phyloP scores from a whole-genome alignment of 37 sponge, comb jelly and placozoan species.

The Axinella damicornis region DNA sequence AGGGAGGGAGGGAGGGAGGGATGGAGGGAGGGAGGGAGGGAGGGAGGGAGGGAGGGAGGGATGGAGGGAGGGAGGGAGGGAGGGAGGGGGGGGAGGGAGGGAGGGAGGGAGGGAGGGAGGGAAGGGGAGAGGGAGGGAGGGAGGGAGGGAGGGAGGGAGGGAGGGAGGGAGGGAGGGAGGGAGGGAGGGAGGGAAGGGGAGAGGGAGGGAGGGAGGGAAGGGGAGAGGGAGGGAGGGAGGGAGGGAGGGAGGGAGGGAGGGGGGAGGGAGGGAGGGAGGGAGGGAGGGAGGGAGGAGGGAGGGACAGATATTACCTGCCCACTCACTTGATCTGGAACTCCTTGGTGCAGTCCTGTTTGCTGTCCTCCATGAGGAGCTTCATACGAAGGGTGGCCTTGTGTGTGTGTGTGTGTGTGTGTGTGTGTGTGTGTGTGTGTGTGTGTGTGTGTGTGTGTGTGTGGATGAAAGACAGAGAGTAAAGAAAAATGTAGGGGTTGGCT shows the following conservation, averaged over 20 bases:
- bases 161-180: too few species aligned
- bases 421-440: not conserved
- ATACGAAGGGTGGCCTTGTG: slow-evolving; percentile 89
- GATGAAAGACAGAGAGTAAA: not conserved
- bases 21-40: too few species aligned
- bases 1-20: too few species aligned
- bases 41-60: not conserved
- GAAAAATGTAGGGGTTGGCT: too few species aligned
- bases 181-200: too few species aligned
- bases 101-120: not conserved
- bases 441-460: not conserved
- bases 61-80: not conserved
- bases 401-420: not conserved
- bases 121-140: too few species aligned
- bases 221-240: too few species aligned
- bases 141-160: too few species aligned
- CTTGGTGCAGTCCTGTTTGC: slow-evolving; percentile 98
- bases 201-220: too few species aligned
- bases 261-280: not conserved
- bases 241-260: not conserved
- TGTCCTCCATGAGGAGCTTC: slow-evolving; percentile 93
- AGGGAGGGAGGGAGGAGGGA: too few species aligned
- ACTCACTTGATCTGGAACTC: slow-evolving; percentile 93
- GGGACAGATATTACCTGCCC: too few species aligned
- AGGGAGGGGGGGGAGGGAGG: not conserved